Base-by-base conservation (phyloP, 1,140 invertebrate species). In the Hycleus phaleratus region DNA sequence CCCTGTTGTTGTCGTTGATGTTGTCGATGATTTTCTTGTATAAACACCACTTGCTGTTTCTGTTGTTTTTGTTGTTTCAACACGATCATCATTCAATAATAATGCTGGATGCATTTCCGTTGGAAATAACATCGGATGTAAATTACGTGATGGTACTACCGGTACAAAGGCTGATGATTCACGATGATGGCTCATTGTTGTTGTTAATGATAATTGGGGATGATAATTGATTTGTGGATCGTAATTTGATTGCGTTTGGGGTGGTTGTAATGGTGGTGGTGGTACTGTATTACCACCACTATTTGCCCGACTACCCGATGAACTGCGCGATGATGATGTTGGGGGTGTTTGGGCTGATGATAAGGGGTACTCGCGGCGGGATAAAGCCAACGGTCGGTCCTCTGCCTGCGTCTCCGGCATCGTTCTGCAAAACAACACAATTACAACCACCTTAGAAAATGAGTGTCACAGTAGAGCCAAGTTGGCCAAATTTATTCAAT, bases 111-210 rank as follows among this genome's bases (percentile, higher is more conserved):
- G 83, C 68, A 86, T 81, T 60, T 86, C 83, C 6, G 79, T 78
- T 1, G 84, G 78, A 66, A 86, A 86, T 2, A 84, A 77, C 12
- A 84, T 78, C 63, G 82, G 70, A 73, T 82, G 79, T 57, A 87
- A 76, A 12, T 79, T 78, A 63, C 87, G 78, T n/a, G 86, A 86
- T 38, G 89, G 89, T 44, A 91, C 83, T 6, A 91, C 89, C 9
- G 89, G 88, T 38, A 90, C 87, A 69, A 91, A 91, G 0, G 88
- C 88, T 1, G 87, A 90, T 0, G 84, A 82, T 76, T 89, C 87
- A 9, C 87, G 78, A 42, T 42, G 86, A 59, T 85, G 74, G 60
- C 78, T 75, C 58, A 73, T 74, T 73, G 43, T 79, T 64, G 42
- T 76, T 71, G 56, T 78, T 64, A 54, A 56, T 4, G 64, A 59